phyloP scores from a whole-genome alignment of 2,797 vertebrate genomes.

The Hemitrygon akajei region DNA sequence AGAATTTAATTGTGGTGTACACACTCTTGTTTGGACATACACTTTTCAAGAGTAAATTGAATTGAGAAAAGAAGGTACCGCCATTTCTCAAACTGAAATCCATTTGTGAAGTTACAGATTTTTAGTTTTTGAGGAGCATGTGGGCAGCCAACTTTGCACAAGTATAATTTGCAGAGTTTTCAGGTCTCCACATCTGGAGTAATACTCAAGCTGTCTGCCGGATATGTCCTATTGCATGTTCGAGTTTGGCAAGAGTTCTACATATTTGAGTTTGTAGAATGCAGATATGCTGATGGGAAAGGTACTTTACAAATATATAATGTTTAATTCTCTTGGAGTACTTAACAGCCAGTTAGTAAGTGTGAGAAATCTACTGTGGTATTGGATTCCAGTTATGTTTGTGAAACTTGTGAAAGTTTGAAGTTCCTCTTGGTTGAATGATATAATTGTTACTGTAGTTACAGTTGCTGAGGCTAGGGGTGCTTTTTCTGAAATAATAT shows the following conservation, averaged over 20 bases:
- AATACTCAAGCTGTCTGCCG: not conserved
- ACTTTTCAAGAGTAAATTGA: not conserved
- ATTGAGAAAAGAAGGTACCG: too few relatives aligned
- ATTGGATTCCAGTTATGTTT: not conserved
- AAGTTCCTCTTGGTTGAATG: not conserved
- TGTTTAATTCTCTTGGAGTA: not conserved
- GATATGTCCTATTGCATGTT: not conserved
- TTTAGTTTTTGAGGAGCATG: not conserved
- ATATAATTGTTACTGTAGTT: not conserved
- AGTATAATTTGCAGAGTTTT: not conserved
- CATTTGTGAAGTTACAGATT: not conserved
- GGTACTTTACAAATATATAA: not conserved
- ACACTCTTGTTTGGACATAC: not conserved
- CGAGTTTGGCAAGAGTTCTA: not conserved
- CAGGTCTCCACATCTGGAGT: not conserved
- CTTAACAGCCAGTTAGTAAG: not conserved
- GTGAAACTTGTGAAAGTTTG: not conserved
- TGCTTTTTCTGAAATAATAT: slow-evolving; percentile 4
- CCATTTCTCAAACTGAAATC: not conserved
- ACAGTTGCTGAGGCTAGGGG: not conserved
- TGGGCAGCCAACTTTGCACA: not conserved
- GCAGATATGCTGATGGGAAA: not conserved
- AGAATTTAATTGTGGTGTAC: not conserved
- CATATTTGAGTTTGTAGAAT: not conserved
- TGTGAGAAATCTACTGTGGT: not conserved